Base-by-base conservation (phyloP, 2,888 invertebrate genomes). In the Pilophorus perplexus region DNA sequence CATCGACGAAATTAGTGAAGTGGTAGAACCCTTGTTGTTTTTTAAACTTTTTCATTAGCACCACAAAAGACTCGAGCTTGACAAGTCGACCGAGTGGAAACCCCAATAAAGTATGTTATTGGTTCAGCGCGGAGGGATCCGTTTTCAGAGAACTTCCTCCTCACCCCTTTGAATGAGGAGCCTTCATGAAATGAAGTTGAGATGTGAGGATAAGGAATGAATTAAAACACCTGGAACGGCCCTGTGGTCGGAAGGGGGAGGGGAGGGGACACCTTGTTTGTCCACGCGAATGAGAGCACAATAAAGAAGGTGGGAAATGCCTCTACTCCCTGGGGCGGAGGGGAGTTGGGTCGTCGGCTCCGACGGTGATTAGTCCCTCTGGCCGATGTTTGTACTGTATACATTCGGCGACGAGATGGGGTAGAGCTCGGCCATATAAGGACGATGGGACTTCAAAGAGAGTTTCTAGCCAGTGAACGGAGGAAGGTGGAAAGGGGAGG, bases 401-500 rank as follows among this genome's bases (percentile, higher is more conserved):
- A 62, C 46, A 38, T 62, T 44, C 46, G 46, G 40, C 16, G 59
- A 62, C 28, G 59, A 12, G 6, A 33, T 6, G 33, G 33, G 52
- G n/a, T n/a, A n/a, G 44, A 44, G 27, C 18, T 44, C 44, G 60
- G 64, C 50, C 64, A 64, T 64, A 64, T 64, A 64, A 64, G 64
- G 64, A 46, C 64, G 55, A 50, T 25, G 12, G 64, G 37, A 59
- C 67, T 62, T 67, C 68, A 70, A 70, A 67, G 68, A 40, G 66
- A 65, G 46, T 55, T 33, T 60, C 55, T 37, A 28, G 46, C 46
- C n/a, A n/a, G n/a, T n/a, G n/a, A n/a, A n/a, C n/a, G 42, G 55
- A 54, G 52, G 48, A 57, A 22, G 64, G 48, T 42, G 37, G 54
- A 23, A 44, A 40, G 42, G 38, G 44, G 54, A n/a, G n/a, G 65